Percentiles rank a stretch among this genome's conserved stretches.
Evolutionary conservation across 2,113 vertebrate species (phyloP).

Genomic region (Psilopogon haemacephalus): DNA sequence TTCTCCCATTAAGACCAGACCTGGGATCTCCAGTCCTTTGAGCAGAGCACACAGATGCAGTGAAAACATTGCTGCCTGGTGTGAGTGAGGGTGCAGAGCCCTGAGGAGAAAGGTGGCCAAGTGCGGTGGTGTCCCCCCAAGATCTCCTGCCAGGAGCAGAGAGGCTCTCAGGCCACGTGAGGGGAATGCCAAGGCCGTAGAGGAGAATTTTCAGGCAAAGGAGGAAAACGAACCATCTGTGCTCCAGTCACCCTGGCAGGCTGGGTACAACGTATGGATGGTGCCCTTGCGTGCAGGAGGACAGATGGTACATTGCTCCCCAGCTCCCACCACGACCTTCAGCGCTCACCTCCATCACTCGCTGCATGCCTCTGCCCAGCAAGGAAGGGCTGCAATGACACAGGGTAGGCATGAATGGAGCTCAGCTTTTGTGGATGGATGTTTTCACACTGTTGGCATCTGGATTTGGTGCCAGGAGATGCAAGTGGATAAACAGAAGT

Average conservation of each 20-base stretch:
- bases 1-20: neutral
- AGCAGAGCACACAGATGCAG: rapidly evolving
- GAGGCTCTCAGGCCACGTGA: neutral
- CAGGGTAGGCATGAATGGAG: rapidly evolving
- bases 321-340: neutral
- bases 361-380: neutral
- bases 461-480: neutral
- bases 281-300: neutral
- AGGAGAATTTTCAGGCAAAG: neutral
- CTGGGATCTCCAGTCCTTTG: neutral
- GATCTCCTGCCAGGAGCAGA: neutral
- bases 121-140: rapidly evolving
- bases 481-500: neutral
- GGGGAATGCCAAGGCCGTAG: neutral
- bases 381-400: neutral
- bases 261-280: neutral
- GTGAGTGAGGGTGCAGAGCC: rapidly evolving
- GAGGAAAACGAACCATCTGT: neutral
- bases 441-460: neutral
- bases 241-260: neutral
- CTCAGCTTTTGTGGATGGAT: rapidly evolving
- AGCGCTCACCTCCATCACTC: neutral
- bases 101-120: neutral
- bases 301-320: neutral
- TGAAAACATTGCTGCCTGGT: rapidly evolving